Conservation (phyloP, 2,113 vertebrate species). For the Pholis gunnellus region DNA sequence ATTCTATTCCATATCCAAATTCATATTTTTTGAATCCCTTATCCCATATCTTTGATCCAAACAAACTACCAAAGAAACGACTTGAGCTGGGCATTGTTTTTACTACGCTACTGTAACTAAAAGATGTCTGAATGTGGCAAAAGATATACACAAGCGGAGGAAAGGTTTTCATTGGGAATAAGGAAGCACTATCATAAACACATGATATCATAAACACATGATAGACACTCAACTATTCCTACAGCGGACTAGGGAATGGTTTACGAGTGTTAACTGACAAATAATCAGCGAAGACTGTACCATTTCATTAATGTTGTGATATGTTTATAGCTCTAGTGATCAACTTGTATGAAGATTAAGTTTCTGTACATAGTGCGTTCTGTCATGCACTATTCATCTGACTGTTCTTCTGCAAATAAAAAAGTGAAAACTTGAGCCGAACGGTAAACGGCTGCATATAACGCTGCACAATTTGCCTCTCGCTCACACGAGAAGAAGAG, state of each 20-base stretch:
- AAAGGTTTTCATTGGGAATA: not conserved
- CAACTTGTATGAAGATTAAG: not conserved
- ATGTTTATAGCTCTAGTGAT: not conserved
- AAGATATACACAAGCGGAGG: not conserved
- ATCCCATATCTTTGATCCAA: not conserved
- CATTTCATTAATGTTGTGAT: not conserved
- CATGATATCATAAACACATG: not conserved
- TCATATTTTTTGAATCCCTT: not conserved
- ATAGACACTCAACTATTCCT: not conserved
- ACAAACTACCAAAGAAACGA: not conserved
- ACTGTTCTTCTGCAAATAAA: not conserved
- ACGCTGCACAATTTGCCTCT: not conserved
- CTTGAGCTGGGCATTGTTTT: not conserved
- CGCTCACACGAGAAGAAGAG: not conserved
- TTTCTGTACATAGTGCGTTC: not conserved
- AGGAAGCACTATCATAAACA: not conserved
- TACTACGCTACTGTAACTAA: not conserved
- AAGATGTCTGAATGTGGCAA: not conserved
- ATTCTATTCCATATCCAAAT: not conserved
- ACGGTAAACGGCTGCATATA: not conserved
- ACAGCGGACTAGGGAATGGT: not conserved
- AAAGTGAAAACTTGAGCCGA: not conserved
- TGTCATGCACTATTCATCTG: not conserved
- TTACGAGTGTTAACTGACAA: not conserved
- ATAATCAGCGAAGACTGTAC: not conserved